phyloP scores from a whole-genome alignment of 2,113 vertebrate species.

The Speoplatyrhinus poulsoni region DNA sequence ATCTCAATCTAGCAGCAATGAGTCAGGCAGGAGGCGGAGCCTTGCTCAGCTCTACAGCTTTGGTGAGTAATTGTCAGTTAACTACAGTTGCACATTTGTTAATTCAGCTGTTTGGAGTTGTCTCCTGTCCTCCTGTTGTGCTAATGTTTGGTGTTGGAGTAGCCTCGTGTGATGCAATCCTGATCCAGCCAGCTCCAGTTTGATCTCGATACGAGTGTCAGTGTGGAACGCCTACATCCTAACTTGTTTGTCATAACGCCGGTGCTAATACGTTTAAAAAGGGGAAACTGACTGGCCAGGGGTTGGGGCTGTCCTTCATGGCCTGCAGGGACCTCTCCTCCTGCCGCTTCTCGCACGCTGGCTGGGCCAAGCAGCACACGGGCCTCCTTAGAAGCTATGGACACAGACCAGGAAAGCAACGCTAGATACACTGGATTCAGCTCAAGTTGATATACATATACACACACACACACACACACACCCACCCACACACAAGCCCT shows the following conservation, averaged over 20 bases:
- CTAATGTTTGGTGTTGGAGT: no score
- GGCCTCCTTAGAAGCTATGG: slow-evolving; percentile 41
- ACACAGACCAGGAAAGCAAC: neutral
- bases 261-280: neutral
- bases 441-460: no score
- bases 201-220: no score
- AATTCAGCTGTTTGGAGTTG: neutral
- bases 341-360: slow-evolving; percentile 39
- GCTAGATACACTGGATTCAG: neutral
- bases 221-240: no score
- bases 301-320: slow-evolving; percentile 42
- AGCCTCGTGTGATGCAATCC: neutral
- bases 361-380: slow-evolving; percentile 40
- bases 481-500: no score
- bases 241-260: no score
- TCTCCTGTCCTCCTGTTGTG: neutral
- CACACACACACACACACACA: no score
- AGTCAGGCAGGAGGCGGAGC: slow-evolving; percentile 79
- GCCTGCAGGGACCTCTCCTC: slow-evolving; percentile 47
- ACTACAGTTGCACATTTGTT: neutral
- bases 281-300: slow-evolving; percentile 65
- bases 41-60: slow-evolving; percentile 71
- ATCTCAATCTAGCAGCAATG: slow-evolving; percentile 83
- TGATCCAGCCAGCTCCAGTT: no score
- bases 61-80: slow-evolving; percentile 47